phyloP scores from a whole-genome alignment of 2,888 invertebrate species.

The Tetheella fluctuosa region DNA sequence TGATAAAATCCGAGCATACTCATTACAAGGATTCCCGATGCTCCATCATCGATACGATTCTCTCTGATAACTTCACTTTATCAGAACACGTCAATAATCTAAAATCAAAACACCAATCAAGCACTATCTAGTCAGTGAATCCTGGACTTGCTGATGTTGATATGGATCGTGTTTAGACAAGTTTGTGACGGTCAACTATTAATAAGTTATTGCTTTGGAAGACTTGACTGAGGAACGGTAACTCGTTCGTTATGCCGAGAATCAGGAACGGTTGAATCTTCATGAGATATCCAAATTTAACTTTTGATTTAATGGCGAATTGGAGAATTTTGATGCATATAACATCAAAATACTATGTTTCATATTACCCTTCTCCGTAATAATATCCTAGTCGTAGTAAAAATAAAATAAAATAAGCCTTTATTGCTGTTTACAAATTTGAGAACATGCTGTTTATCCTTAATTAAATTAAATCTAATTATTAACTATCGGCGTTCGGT shows the following conservation, averaged over 20 bases:
- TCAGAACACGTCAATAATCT: not conserved
- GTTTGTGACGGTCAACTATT: slow-evolving; percentile 44
- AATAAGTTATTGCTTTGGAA: slow-evolving; percentile 33
- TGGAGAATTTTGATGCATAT: too few species aligned
- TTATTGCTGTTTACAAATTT: too few species aligned
- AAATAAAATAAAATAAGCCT: too few species aligned
- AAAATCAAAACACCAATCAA: slow-evolving; percentile 27
- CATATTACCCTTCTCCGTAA: too few species aligned
- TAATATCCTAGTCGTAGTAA: too few species aligned
- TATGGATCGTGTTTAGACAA: slow-evolving; percentile 43
- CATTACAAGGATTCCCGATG: not conserved
- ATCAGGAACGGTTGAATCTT: slow-evolving; percentile 20
- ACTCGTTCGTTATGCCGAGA: not conserved
- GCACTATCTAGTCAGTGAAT: slow-evolving; percentile 21
- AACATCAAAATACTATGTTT: too few species aligned
- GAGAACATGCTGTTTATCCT: too few species aligned
- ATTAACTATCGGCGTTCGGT: too few species aligned
- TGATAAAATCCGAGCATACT: too few species aligned
- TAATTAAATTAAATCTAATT: too few species aligned
- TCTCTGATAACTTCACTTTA: not conserved
- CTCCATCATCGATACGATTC: not conserved
- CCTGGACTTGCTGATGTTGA: slow-evolving; percentile 36
- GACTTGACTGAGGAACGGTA: slow-evolving; percentile 21
- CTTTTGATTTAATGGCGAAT: not conserved
- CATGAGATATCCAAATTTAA: not conserved